A percentile compares a stretch with the other conserved stretches of the same genome.
Conservation (phyloP, 1,140 invertebrate species). For the Habropoda laboriosa region DNA sequence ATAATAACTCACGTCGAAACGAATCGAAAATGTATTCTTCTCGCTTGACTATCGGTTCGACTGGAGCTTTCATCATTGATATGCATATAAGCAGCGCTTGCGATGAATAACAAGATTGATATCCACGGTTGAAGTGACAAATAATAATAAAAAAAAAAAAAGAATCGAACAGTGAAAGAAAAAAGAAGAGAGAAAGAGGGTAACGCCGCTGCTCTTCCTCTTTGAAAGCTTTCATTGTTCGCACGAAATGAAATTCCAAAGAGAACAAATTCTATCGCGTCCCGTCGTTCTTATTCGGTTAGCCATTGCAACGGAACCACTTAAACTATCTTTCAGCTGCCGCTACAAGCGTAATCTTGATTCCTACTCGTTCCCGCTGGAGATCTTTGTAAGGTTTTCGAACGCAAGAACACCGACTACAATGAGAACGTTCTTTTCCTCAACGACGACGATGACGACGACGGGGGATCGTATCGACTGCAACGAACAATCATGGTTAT, state of each 20-base stretch:
- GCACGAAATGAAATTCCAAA: conserved; percentile 41
- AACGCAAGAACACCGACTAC: background rate
- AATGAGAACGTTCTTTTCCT: background rate
- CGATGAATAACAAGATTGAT: conserved; percentile 62
- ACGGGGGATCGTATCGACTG: no score
- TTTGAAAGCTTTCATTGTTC: conserved; percentile 38
- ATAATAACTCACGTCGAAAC: conserved; percentile 35
- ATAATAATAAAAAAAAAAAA: conserved; percentile 43
- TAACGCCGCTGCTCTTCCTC: background rate
- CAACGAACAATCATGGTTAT: background rate
- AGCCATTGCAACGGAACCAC: conserved; percentile 44
- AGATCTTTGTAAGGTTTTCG: background rate
- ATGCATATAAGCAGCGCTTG: conserved; percentile 59
- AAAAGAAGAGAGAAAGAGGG: background rate
- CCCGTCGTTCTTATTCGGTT: conserved; percentile 46
- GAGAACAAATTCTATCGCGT: conserved; percentile 55
- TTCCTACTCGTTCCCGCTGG: background rate
- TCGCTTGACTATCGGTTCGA: conserved; percentile 48
- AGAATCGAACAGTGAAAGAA: background rate
- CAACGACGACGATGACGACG: no score
- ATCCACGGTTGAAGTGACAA: conserved; percentile 52
- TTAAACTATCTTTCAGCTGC: conserved; percentile 26
- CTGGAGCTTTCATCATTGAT: conserved; percentile 60
- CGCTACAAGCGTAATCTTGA: conserved; percentile 11
- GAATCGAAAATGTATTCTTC: conserved; percentile 60